Base-by-base conservation (phyloP, 1,140 invertebrate genomes). In the Euborellia annulipes region DNA sequence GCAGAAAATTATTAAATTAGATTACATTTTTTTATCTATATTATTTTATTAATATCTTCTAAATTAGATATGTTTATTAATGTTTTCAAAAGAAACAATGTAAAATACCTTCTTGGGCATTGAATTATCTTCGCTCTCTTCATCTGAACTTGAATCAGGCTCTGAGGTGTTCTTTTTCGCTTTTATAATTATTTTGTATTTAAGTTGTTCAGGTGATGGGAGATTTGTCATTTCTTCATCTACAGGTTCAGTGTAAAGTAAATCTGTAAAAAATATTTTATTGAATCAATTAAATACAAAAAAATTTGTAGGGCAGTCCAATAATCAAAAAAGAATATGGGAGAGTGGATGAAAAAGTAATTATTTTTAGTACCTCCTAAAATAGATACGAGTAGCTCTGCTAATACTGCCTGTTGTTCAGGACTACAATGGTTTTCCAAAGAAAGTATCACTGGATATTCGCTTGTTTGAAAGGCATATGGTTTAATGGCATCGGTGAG, bases 351-450 rank as follows among this genome's bases (percentile, higher is more conserved):
- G 8, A 8, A 34, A 34, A 34, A 34, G 8, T 34, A 8, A n/a
- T n/a, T n/a, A n/a, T n/a, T n/a, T n/a, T n/a, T n/a, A n/a, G n/a
- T n/a, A 72, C 68, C 66, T 55, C 68, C 67, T 50, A 75, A 63
- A 46, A 69, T 67, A 19, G 64, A 62, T 50, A 59, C 63, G 32
- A 75, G 63, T 47, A 66, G 63, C 17, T 62, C 57, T 3, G 69
- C 70, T 61, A 75, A 68, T 19, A 62, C 62, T 44, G 61, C 58
- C 52, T 75, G 72, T 50, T 73, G 70, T 22, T 62, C 58, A 13
- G 66, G 51, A 34, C 60, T 63, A 52, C 71, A 72, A 52, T 75
- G 73, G 55, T 74, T 74, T 55, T 75, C 73, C 45, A 75, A 61
- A 21, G 70, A 72, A 32, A 75, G 55, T 41, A 75, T 73, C 32